A percentile compares a stretch with the other conserved stretches of the same genome.
Evolutionary conservation across 2,888 invertebrate species (phyloP).

Genomic region (Caenorhabditis auriculariae): DNA sequence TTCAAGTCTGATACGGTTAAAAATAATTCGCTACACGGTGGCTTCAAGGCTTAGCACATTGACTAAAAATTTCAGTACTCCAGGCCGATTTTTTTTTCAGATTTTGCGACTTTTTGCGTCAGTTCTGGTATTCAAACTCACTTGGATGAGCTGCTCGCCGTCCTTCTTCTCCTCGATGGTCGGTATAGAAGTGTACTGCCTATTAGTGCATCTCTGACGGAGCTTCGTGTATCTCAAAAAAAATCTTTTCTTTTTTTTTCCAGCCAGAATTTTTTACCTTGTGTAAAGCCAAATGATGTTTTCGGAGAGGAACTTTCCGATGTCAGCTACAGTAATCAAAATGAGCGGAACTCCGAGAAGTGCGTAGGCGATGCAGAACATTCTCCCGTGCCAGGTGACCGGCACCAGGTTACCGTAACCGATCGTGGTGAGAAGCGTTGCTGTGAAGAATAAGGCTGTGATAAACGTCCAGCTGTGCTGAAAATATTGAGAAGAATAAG

Average conservation of each 20-base stretch:
- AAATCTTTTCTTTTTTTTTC: conserved; percentile 5
- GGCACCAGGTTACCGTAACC: conserved; percentile 64
- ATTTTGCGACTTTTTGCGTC: too few species aligned
- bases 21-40: too few species aligned
- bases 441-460: conserved; percentile 62
- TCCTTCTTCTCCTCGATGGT: conserved; percentile 21
- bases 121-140: too few species aligned
- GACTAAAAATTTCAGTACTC: too few species aligned
- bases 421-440: conserved; percentile 62
- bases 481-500: conserved; percentile 3
- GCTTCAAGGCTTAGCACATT: too few species aligned
- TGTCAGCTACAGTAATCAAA: conserved; percentile 62
- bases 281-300: conserved; percentile 62
- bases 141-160: conserved; percentile 19
- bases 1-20: too few species aligned
- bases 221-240: conserved; percentile 9
- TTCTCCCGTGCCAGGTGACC: conserved; percentile 60
- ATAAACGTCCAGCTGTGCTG: conserved; percentile 59
- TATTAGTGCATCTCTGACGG: conserved; percentile 15
- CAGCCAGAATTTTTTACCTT: conserved; percentile 28
- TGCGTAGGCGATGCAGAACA: conserved; percentile 62
- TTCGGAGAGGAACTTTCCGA: conserved; percentile 63
- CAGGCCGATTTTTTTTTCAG: too few species aligned
- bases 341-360: conserved; percentile 63
- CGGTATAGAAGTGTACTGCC: conserved; percentile 20